phyloP scores from a whole-genome alignment of 2,888 invertebrate genomes.

The Ptilodon capucinus region DNA sequence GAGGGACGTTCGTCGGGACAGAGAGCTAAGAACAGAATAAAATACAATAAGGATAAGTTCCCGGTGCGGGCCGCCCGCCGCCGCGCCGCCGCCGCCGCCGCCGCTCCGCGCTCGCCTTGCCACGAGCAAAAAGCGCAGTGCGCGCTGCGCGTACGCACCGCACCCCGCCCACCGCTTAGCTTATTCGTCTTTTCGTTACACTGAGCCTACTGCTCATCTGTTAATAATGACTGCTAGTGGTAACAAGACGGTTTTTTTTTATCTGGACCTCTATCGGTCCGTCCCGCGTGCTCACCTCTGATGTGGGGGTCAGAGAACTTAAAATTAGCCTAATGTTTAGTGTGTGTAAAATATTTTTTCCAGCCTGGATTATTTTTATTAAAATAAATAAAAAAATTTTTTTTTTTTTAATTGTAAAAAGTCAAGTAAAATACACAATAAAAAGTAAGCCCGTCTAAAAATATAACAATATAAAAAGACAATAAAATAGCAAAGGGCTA shows the following conservation, averaged over 20 bases:
- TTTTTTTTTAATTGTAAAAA: too few species aligned
- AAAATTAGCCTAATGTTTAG: too few species aligned
- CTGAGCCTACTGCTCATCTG: slow-evolving; percentile 26
- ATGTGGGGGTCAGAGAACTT: too few species aligned
- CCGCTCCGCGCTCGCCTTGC: slow-evolving; percentile 43
- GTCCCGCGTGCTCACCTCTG: too few species aligned
- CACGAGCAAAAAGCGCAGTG: slow-evolving; percentile 52
- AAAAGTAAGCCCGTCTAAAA: too few species aligned
- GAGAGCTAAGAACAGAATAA: slow-evolving; percentile 73
- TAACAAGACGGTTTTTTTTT: background rate
- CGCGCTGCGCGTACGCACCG: slow-evolving; percentile 22
- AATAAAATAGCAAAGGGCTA: too few species aligned
- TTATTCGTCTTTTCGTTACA: slow-evolving; percentile 32
- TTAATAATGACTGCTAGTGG: background rate
- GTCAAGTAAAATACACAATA: too few species aligned
- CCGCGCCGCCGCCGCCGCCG: slow-evolving; percentile 35
- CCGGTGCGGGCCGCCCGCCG: slow-evolving; percentile 47
- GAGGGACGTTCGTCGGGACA: slow-evolving; percentile 62
- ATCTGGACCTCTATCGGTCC: too few species aligned
- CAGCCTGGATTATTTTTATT: too few species aligned
- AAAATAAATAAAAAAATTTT: too few species aligned
- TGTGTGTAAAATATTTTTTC: too few species aligned
- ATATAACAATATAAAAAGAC: too few species aligned
- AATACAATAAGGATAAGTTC: slow-evolving; percentile 70
- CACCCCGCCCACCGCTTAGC: slow-evolving; percentile 60